Base-by-base conservation (phyloP, 2,797 vertebrate species). In the Leptatherina wallacei region DNA sequence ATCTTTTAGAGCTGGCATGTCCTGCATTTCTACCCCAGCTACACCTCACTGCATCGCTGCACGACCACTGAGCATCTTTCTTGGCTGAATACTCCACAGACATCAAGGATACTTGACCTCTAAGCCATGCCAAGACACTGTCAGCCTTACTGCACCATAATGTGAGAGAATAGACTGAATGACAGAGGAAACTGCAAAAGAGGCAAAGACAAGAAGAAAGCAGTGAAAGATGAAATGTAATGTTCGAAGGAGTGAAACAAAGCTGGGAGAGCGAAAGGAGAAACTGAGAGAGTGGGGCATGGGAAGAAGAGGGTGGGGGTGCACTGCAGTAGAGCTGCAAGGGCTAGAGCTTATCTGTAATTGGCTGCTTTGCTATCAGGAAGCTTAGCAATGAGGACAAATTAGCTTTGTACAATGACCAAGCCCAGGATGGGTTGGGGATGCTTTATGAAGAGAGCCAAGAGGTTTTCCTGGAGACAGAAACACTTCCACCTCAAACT, bases 261-360 rank as follows among this genome's bases (percentile, higher is more conserved):
- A 85, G 71, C 71, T 63, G 77, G 71, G 71, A 82, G 61, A 75
- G 67, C 59, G 70, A 84, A 76, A 63, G 80, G 71, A 88, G 83
- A 73, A 77, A 84, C 67, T 65, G 80, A 86, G 72, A 67, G 88
- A 80, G 73, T 71, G 67, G 80, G 81, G 79, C 59, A 61, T 71
- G 49, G 65, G 84, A 88, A 78, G 67, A 65, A 64, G 71, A 74
- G 78, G 80, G 81, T 76, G 81, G 86, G 81, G 91, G 85, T 80
- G 86, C 81, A 92, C 86, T 90, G 93, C 88, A 88, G 85, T 78
- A 89, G 77, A 85, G 91, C 89, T 91, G 89, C 80, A 73, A 92
- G 92, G 88, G 79, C 85, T 85, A 70, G 44, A 85, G 88, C 92
- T 94, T 93, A 94, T 94, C 94, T 94, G 86, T 94, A 94, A 94